Evolutionary conservation across 2,888 invertebrate genomes (phyloP).

Genomic region (Mactromeris polynyma): DNA sequence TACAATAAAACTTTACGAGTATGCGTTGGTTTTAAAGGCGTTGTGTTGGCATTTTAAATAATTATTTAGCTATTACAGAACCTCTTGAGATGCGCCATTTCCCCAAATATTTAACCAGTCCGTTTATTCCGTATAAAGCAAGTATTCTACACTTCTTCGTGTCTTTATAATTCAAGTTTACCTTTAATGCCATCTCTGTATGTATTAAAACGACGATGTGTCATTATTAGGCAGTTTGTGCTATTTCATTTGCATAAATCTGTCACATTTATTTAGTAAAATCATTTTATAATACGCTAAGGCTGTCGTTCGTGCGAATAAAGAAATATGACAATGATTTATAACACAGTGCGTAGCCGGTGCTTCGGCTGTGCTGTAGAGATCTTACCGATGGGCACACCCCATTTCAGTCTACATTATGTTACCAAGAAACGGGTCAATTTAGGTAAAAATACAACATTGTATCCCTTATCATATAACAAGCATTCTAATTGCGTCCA

Average conservation of each 20-base stretch:
- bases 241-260: constrained; percentile 39
- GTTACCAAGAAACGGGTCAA: too few relatives aligned
- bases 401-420: background rate
- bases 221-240: constrained; percentile 20
- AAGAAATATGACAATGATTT: background rate
- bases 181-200: background rate
- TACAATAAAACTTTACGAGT: too few relatives aligned
- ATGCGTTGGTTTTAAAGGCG: too few relatives aligned
- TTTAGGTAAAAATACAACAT: too few relatives aligned
- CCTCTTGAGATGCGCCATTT: background rate
- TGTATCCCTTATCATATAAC: too few relatives aligned
- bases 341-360: background rate
- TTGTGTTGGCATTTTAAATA: too few relatives aligned
- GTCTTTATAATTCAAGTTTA: background rate
- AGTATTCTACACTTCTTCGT: background rate
- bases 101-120: background rate
- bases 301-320: background rate
- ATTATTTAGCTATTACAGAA: background rate
- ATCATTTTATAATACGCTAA: constrained; percentile 28
- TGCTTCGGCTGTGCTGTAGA: background rate
- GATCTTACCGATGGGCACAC: background rate
- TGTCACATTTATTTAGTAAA: constrained; percentile 41
- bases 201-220: constrained; percentile 20
- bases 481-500: too few relatives aligned
- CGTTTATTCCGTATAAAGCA: background rate